Percentiles rank a stretch among this genome's conserved stretches.
Conservation (phyloP, 2,113 vertebrate species). For the Tenebrosternarchus preto region DNA sequence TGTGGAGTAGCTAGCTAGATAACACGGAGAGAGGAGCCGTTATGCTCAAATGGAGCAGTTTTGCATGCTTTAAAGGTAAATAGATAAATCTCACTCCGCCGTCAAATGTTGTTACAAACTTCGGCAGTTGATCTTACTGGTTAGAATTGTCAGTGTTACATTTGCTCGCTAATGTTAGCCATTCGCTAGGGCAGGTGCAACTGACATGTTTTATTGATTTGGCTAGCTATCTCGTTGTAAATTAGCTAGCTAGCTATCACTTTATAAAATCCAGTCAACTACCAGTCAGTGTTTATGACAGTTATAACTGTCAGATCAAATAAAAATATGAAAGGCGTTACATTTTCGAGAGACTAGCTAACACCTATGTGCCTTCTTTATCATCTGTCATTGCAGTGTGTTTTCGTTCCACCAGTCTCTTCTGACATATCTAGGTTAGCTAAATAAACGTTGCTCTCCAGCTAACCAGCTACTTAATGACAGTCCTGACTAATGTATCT, state of each 20-base stretch:
- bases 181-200: constrained; percentile 39
- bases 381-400: background rate
- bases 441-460: background rate
- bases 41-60: constrained; percentile 23
- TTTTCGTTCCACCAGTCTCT: background rate
- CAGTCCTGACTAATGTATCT: background rate
- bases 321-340: background rate
- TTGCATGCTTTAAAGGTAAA: constrained; percentile 20
- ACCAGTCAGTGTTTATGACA: background rate
- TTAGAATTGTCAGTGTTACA: background rate
- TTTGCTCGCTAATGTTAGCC: constrained; percentile 40
- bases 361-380: background rate
- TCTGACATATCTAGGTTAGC: background rate
- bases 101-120: background rate
- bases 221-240: background rate
- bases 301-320: background rate
- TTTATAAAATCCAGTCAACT: no score
- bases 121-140: background rate
- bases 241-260: no score
- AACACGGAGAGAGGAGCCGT: background rate
- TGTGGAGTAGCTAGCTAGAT: background rate
- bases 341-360: background rate
- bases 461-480: constrained; percentile 5
- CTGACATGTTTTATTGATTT: constrained; percentile 4
- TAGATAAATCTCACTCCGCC: background rate